Conservation (phyloP, 2,888 invertebrate species). For the Metacarcinus magister region DNA sequence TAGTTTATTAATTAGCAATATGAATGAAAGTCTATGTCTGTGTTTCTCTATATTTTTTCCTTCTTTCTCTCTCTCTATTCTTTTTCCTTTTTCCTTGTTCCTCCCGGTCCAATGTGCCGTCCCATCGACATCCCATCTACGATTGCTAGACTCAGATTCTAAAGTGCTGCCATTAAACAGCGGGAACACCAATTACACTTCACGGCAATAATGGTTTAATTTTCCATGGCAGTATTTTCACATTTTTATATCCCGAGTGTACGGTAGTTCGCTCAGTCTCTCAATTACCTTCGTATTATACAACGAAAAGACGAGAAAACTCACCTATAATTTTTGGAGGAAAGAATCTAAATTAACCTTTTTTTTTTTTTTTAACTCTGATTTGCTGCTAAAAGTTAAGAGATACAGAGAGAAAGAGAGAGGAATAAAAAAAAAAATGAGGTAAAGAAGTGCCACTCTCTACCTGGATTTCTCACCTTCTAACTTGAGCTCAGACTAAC, state of each 20-base stretch:
- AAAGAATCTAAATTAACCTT: too few species aligned
- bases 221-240: slow-evolving; percentile 30
- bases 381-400: too few species aligned
- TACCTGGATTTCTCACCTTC: too few species aligned
- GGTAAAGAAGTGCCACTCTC: too few species aligned
- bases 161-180: background rate
- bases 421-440: too few species aligned
- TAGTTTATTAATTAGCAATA: too few species aligned
- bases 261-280: background rate
- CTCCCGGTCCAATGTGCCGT: background rate
- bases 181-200: background rate
- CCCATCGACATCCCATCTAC: background rate
- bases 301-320: too few species aligned
- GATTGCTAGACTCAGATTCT: slow-evolving; percentile 1
- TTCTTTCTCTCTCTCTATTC: background rate
- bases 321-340: too few species aligned
- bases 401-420: too few species aligned
- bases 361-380: too few species aligned
- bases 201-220: background rate
- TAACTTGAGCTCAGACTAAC: too few species aligned
- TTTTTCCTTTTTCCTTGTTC: background rate
- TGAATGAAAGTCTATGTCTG: background rate
- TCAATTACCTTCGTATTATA: background rate
- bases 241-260: background rate
- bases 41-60: background rate